Conservation (phyloP, 35 echinoderm and acorn worm species). For the Acanthaster planci region DNA sequence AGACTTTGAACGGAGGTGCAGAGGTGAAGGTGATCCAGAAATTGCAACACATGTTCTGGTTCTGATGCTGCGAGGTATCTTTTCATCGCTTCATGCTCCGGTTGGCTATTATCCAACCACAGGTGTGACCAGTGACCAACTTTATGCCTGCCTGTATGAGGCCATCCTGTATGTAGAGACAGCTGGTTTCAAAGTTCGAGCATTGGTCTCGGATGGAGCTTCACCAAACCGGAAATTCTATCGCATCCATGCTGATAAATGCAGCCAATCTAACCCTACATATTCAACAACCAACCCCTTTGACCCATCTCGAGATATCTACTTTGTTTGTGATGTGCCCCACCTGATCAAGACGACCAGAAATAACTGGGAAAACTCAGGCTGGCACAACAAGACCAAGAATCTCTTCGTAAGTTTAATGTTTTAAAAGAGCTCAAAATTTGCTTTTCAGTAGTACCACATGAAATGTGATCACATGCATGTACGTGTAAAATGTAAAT, state of each 20-base stretch:
- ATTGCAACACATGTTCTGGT: slow-evolving; percentile 54
- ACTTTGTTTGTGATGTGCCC: slow-evolving; percentile 62
- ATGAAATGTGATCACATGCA: too few species aligned
- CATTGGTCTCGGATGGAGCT: slow-evolving; percentile 57
- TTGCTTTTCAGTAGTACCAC: too few species aligned
- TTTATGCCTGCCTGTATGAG: slow-evolving; percentile 4
- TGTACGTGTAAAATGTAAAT: too few species aligned
- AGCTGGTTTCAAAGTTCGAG: slow-evolving; percentile 44
- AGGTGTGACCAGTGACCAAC: slow-evolving; percentile 23
- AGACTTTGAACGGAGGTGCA: not conserved
- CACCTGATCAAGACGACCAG: slow-evolving; percentile 57
- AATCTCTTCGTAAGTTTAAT: slow-evolving; percentile 44
- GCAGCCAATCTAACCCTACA: not conserved
- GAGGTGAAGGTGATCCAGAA: not conserved
- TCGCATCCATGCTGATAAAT: not conserved
- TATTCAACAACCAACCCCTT: slow-evolving; percentile 28
- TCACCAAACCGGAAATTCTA: slow-evolving; percentile 54
- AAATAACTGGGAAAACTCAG: slow-evolving; percentile 67
- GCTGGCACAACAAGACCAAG: slow-evolving; percentile 44
- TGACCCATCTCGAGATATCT: slow-evolving; percentile 9
- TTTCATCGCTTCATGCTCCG: not conserved
- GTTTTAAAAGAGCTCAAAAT: too few species aligned
- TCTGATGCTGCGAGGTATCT: slow-evolving; percentile 56
- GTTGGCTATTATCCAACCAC: slow-evolving; percentile 36
- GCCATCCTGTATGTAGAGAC: slow-evolving; percentile 40